Percentiles rank a stretch among this genome's conserved stretches.
These are phyloP conservation scores for Vanessa cardui DNA, from an alignment of 2,888 invertebrate genomes.

Conservation along the genomic window DNA sequence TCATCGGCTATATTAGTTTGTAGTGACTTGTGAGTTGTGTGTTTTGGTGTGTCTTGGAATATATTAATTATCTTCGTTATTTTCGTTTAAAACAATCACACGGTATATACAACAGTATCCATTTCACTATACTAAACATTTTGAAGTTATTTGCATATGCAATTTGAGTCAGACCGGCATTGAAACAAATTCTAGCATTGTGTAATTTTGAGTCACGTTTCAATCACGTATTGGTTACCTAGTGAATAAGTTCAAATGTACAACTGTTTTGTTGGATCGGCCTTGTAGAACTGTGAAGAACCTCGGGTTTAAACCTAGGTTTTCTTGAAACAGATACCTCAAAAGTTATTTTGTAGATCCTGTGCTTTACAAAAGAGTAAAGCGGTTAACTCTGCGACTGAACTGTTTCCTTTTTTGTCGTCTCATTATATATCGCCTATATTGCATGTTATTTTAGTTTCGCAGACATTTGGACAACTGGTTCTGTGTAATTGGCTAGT, in stretches of 20 bases:
- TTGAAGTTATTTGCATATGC: conserved; percentile 11
- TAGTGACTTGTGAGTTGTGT: background rate
- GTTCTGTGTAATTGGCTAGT: too few species aligned
- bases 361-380: too few species aligned
- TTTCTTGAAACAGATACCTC: too few species aligned
- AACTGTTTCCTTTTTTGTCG: too few species aligned
- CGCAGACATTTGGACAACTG: too few species aligned
- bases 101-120: conserved; percentile 20
- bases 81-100: background rate
- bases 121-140: conserved; percentile 7
- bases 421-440: too few species aligned
- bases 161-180: conserved; percentile 10
- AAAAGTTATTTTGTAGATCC: too few species aligned
- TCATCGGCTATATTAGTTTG: too few species aligned
- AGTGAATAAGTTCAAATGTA: background rate
- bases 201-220: conserved; percentile 13
- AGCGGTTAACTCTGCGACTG: too few species aligned
- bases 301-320: too few species aligned
- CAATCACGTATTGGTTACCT: background rate
- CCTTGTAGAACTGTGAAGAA: too few species aligned
- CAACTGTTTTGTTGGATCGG: background rate
- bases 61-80: background rate
- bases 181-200: conserved; percentile 3
- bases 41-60: background rate
- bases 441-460: too few species aligned